Percentiles rank a stretch among this genome's conserved stretches.
Conservation (phyloP, 2,797 vertebrate genomes). For the Sandelia bainsii region DNA sequence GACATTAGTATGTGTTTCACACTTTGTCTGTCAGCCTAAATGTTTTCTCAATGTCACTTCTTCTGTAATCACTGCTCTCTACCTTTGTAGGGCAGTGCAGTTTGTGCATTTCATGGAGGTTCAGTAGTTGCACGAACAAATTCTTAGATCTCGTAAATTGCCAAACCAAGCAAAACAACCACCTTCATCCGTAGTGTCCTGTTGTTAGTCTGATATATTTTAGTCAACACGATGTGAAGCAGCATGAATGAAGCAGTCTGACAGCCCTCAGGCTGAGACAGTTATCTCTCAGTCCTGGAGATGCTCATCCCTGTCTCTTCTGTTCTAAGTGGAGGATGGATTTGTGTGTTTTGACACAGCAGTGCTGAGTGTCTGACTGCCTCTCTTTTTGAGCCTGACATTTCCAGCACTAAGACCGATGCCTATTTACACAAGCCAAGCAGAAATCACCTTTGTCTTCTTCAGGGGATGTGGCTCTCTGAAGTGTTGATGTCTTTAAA, state of each 20-base stretch:
- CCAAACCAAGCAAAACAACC: neutral
- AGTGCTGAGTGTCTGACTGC: constrained; percentile 18
- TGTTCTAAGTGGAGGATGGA: constrained; percentile 10
- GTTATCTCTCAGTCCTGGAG: constrained; percentile 26
- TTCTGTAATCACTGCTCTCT: neutral
- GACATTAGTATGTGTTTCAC: too few species aligned
- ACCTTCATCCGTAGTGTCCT: neutral
- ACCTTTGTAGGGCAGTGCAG: neutral
- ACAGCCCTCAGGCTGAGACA: constrained; percentile 5
- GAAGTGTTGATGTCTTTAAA: neutral
- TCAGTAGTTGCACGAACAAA: neutral
- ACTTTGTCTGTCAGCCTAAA: too few species aligned
- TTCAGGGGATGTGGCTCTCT: constrained; percentile 14
- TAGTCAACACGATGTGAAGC: neutral
- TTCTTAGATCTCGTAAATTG: too few species aligned
- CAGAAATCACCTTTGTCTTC: constrained; percentile 23
- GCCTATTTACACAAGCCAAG: constrained; percentile 43
- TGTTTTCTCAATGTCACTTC: neutral
- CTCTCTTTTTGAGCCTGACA: constrained; percentile 41
- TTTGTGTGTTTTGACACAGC: constrained; percentile 54
- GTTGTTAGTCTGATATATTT: constrained; percentile 5
- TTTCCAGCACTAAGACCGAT: constrained; percentile 41
- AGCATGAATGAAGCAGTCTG: neutral
- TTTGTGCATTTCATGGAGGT: neutral
- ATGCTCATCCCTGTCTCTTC: constrained; percentile 15